phyloP scores from a whole-genome alignment of 2,113 vertebrate genomes.

The Sarotherodon lohbergeri region DNA sequence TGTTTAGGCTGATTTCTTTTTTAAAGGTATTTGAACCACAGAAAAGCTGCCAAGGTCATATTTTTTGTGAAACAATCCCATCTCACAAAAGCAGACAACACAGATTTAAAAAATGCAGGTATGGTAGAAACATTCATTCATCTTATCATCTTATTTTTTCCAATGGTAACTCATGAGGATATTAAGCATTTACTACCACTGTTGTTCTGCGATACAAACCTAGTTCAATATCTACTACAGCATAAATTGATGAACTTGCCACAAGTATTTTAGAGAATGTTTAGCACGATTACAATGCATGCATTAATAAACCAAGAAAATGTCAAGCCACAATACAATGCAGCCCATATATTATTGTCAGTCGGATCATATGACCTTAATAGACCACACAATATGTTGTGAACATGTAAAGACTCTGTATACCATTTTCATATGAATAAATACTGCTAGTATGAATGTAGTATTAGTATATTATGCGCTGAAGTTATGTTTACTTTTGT shows the following conservation, averaged over 20 bases:
- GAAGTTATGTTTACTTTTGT: not conserved
- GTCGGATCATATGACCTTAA: not conserved
- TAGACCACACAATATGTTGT: not conserved
- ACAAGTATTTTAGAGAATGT: not conserved
- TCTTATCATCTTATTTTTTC: not conserved
- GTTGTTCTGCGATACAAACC: not conserved
- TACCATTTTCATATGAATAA: not conserved
- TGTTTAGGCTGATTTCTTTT: constrained; percentile 23
- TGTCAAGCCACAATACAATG: not conserved
- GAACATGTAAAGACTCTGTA: constrained; percentile 9
- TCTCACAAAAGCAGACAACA: not conserved
- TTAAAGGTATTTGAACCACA: constrained; percentile 38
- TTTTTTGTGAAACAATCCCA: constrained; percentile 2
- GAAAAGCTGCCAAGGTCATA: constrained; percentile 7
- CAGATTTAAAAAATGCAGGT: not conserved
- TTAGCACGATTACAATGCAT: not conserved
- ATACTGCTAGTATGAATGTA: constrained; percentile 13
- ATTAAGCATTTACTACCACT: constrained; percentile 21
- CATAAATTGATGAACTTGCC: not conserved
- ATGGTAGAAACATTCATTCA: constrained; percentile 30
- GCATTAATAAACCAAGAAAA: not conserved
- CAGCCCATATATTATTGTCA: not conserved
- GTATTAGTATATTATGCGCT: not conserved
- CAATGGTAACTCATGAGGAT: not conserved
- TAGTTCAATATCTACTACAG: not conserved